Percentiles rank a stretch among this genome's conserved stretches.
phyloP scores from a whole-genome alignment of 2,113 vertebrate species.

The Amblyornis subalaris region DNA sequence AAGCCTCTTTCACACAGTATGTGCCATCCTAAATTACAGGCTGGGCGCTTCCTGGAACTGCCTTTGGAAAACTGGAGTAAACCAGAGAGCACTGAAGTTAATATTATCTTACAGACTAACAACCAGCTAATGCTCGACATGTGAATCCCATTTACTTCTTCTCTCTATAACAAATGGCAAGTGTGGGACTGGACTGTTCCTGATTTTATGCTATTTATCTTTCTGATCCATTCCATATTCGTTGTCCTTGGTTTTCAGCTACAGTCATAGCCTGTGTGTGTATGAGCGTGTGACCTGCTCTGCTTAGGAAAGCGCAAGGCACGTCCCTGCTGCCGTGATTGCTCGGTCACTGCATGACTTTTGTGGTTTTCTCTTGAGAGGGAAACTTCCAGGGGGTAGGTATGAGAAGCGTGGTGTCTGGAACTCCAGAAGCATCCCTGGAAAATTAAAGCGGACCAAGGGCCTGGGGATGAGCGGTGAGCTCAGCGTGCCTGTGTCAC shows the following conservation, averaged over 20 bases:
- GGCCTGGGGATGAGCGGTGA: not conserved
- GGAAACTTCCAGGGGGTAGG: not conserved
- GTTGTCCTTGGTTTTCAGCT: not conserved
- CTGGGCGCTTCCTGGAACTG: slow-evolving; percentile 41
- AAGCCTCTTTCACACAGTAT: slow-evolving; percentile 49
- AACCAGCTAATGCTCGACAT: slow-evolving; percentile 56
- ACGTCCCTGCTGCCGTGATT: fast-evolving
- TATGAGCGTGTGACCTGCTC: not conserved
- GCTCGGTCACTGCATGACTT: fast-evolving
- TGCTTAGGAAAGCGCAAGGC: not conserved
- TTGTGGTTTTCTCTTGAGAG: not conserved
- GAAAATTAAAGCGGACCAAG: not conserved
- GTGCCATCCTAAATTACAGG: slow-evolving; percentile 63
- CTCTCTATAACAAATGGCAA: slow-evolving; percentile 52
- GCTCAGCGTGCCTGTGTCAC: not conserved
- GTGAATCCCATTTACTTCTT: slow-evolving; percentile 64
- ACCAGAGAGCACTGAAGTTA: slow-evolving; percentile 54
- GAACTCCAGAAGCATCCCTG: not conserved
- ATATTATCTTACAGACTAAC: slow-evolving; percentile 66
- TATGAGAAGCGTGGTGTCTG: not conserved
- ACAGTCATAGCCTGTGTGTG: not conserved
- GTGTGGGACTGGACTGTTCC: slow-evolving; percentile 45
- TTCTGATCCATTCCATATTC: slow-evolving; percentile 62
- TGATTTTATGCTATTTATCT: slow-evolving; percentile 64
- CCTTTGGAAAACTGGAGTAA: slow-evolving; percentile 55